Evolutionary conservation across 2,113 vertebrate species (phyloP), one percentile per base, ranked within the genome.

Genomic region (Butastur rufipennis): DNA sequence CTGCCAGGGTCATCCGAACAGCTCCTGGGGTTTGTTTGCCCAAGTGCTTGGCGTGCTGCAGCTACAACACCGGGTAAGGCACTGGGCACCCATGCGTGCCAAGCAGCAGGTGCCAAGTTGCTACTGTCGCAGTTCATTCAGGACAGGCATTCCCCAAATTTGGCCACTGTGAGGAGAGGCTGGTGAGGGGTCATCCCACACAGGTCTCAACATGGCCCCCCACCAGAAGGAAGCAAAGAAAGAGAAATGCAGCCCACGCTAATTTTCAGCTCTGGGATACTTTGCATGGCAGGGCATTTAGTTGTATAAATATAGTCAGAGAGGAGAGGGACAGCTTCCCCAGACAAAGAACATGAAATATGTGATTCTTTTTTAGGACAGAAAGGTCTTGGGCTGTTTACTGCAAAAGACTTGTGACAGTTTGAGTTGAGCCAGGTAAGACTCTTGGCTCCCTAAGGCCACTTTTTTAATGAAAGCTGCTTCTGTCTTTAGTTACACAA

Each of bases 81-180:
- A 4, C 63, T 47, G 48, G 52, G 42, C 31, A 47, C 27, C 45
- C 32, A 74, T 88, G 67, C 79, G 52, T 0, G 5, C n/a, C 8
- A 11, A 79, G 29, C 42, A 97, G 94, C 91, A 93, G 95, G 82
- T 77, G 32, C 50, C 8, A 26, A 94, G 88, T 85, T 87, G 75
- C 66, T 91, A 18, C 36, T 85, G 55, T 88, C 86, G 66, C 56
- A 20, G 78, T 66, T 85, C 93, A 85, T 16, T 22, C 23, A 53
- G 40, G 43, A 52, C 63, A 89, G 59, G 50, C 61, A 38, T 95
- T 87, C 71, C 90, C 95, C 66, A 96, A 55, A 97, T 97, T 40
- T 66, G 91, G 63, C 56, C 42, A 22, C 62, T 4, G 9, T 88
- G 87, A 96, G 63, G 83, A 96, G 74, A 53, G 47, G 34, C 68